These are phyloP conservation scores for Patagioenas fasciata DNA, from an alignment of 2,113 vertebrate species.

Conservation along the genomic window DNA sequence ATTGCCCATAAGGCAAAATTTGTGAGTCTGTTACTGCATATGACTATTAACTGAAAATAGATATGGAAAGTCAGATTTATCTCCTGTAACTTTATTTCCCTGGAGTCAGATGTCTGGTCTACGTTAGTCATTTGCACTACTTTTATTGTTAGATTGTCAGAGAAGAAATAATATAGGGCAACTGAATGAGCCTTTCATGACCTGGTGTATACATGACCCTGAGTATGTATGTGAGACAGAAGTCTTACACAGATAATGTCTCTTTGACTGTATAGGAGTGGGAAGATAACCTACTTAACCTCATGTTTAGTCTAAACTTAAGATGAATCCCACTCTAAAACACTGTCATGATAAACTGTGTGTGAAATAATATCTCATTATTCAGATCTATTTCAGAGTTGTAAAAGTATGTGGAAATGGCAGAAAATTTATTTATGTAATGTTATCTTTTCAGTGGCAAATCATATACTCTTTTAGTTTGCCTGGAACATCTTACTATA, in stretches of 20 bases:
- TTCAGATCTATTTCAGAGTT: background rate
- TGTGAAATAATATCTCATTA: background rate
- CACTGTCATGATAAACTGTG: background rate
- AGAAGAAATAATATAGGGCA: background rate
- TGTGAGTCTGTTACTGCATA: background rate
- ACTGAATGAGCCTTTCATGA: background rate
- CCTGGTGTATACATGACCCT: background rate
- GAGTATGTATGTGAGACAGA: background rate
- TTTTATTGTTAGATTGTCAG: background rate
- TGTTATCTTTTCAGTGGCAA: background rate
- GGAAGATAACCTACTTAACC: background rate
- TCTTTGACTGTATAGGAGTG: background rate
- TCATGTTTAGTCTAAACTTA: background rate
- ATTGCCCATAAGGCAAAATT: background rate
- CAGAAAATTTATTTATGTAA: background rate
- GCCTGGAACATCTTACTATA: background rate
- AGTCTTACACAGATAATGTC: background rate
- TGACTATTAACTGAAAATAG: background rate
- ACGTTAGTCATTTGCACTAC: background rate
- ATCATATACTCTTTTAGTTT: background rate
- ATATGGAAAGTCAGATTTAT: background rate
- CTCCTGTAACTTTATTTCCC: background rate
- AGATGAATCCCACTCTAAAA: background rate
- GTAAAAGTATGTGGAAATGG: background rate
- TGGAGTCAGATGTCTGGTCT: background rate